phyloP scores from a whole-genome alignment of 2,888 invertebrate species.

The Drosophila recens region DNA sequence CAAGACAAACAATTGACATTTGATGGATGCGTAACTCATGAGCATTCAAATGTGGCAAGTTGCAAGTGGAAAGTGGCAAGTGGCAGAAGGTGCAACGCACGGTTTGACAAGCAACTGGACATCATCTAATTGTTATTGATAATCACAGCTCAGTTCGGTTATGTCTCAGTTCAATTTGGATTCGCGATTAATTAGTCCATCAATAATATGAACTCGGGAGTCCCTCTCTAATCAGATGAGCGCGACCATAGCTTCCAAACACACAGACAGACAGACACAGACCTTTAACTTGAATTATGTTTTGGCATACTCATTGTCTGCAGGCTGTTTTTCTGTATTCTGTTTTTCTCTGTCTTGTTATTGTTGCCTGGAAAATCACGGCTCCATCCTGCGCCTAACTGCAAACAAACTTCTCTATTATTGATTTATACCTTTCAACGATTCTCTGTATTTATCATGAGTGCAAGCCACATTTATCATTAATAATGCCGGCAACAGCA shows the following conservation, averaged over 20 bases:
- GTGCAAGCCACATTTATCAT: conserved; percentile 85
- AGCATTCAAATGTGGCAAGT: conserved; percentile 69
- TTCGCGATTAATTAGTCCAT: conserved; percentile 76
- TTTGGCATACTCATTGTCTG: conserved; percentile 80
- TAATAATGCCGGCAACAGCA: conserved; percentile 75
- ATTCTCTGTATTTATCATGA: conserved; percentile 86
- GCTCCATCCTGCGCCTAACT: conserved; percentile 73
- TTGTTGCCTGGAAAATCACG: conserved; percentile 60
- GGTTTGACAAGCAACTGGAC: conserved; percentile 66
- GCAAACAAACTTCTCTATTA: conserved; percentile 83
- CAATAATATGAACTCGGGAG: conserved; percentile 41
- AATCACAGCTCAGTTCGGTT: conserved; percentile 67
- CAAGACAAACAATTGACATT: conserved; percentile 81
- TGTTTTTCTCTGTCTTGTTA: too few species aligned
- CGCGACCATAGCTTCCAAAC: conserved; percentile 64
- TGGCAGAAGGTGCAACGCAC: conserved; percentile 33
- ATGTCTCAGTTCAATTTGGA: conserved; percentile 60
- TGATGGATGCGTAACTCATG: conserved; percentile 80
- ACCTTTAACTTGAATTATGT: conserved; percentile 77
- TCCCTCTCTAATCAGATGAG: conserved; percentile 69
- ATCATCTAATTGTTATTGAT: conserved; percentile 82
- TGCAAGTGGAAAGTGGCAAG: conserved; percentile 6
- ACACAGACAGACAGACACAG: conserved; percentile 24
- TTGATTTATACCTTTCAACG: conserved; percentile 86
- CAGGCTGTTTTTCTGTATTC: too few species aligned